A percentile compares a stretch with the other conserved stretches of the same genome.
These are phyloP conservation scores for Chironomus tentans DNA, from an alignment of 2,888 invertebrate species.

Conservation along the genomic window DNA sequence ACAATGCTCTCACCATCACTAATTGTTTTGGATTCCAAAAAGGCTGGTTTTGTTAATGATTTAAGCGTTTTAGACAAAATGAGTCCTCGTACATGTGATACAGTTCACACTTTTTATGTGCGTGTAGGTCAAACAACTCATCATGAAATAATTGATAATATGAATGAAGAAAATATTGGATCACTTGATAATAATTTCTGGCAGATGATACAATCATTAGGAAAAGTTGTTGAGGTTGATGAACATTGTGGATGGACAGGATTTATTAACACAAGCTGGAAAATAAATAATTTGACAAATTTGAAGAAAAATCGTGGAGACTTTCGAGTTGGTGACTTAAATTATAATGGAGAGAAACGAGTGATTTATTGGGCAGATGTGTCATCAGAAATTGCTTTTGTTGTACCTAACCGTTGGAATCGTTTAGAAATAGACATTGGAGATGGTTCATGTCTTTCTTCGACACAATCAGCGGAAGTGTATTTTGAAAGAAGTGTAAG, in stretches of 20 bases:
- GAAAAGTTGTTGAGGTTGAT: conserved; percentile 76
- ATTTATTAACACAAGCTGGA: conserved; percentile 79
- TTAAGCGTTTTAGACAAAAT: conserved; percentile 75
- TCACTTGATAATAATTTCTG: conserved; percentile 47
- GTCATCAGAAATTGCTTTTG: conserved; percentile 87
- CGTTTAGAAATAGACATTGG: conserved; percentile 40
- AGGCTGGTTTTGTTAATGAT: conserved; percentile 64
- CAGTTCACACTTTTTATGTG: conserved; percentile 90
- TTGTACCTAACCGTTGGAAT: conserved; percentile 65
- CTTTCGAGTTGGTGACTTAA: conserved; percentile 47
- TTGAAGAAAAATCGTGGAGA: conserved; percentile 28
- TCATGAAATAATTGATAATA: conserved; percentile 60
- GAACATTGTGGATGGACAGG: conserved; percentile 95
- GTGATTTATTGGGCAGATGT: conserved; percentile 95
- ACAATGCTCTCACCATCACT: conserved; percentile 35
- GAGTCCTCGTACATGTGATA: conserved; percentile 79
- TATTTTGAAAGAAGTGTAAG: conserved; percentile 53
- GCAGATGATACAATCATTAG: conserved; percentile 62
- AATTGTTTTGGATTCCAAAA: conserved; percentile 40
- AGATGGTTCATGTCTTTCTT: conserved; percentile 46
- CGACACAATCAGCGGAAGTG: conserved; percentile 33
- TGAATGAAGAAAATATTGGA: conserved; percentile 37
- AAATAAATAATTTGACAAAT: conserved; percentile 40
- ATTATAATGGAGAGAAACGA: conserved; percentile 75
- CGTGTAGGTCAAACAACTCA: conserved; percentile 72